Percentiles rank a stretch among this genome's conserved stretches.
phyloP scores from a whole-genome alignment of 2,888 invertebrate genomes.

The Athetis lepigone region DNA sequence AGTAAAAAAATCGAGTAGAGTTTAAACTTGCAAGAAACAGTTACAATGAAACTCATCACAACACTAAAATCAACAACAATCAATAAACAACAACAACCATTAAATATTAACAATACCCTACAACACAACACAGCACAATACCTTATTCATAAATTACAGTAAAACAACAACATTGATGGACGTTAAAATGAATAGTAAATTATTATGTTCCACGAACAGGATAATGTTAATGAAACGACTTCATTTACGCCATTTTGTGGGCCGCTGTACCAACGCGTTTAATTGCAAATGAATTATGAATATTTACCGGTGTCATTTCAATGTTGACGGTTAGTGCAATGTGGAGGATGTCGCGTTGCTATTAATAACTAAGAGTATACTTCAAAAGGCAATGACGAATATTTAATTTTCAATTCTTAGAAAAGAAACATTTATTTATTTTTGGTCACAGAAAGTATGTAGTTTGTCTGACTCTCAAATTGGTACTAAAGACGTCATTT shows the following conservation, averaged over 20 bases:
- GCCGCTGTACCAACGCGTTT: constrained; percentile 65
- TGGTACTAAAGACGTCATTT: too few relatives aligned
- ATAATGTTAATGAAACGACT: constrained; percentile 61
- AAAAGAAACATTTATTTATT: too few relatives aligned
- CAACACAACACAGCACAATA: constrained; percentile 5
- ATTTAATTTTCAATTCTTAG: too few relatives aligned
- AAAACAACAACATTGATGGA: constrained; percentile 40
- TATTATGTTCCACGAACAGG: constrained; percentile 52
- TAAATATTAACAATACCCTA: background rate
- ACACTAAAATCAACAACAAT: background rate
- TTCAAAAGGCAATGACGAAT: too few relatives aligned
- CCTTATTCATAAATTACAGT: constrained; percentile 22
- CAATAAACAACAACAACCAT: background rate
- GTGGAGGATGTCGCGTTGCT: constrained; percentile 18
- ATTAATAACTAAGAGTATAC: too few relatives aligned
- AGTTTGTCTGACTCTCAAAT: too few relatives aligned
- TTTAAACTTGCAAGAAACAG: background rate
- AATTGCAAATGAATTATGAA: constrained; percentile 87
- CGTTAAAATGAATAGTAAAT: constrained; percentile 56
- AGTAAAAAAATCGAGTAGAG: too few relatives aligned
- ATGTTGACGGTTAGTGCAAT: constrained; percentile 61
- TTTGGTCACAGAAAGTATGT: too few relatives aligned
- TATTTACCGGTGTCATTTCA: constrained; percentile 79
- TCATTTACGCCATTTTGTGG: constrained; percentile 60
- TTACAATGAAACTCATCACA: background rate